Conservation (phyloP, 2,113 vertebrate genomes). For the Ageneiosus marmoratus region DNA sequence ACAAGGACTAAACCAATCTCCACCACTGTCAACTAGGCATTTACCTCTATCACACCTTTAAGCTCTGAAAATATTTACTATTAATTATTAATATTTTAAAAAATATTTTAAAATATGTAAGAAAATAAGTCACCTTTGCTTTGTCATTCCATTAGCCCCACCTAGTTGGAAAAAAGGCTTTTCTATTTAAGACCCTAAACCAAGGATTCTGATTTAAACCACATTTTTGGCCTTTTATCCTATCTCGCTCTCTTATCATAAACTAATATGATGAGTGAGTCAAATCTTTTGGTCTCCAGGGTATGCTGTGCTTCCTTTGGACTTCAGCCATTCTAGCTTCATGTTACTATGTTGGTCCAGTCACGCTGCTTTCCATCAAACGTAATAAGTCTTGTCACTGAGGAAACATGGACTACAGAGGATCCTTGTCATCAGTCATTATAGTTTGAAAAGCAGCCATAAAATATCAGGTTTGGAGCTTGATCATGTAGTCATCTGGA, state of each 20-base stretch:
- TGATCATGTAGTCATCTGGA: background rate
- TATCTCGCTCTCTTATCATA: background rate
- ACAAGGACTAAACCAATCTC: background rate
- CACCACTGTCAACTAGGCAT: background rate
- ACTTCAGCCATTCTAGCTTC: slow-evolving; percentile 11
- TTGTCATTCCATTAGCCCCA: background rate
- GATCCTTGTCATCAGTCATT: background rate
- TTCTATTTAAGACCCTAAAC: background rate
- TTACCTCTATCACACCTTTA: background rate
- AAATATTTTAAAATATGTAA: too few species aligned
- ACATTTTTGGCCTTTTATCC: slow-evolving; percentile 31
- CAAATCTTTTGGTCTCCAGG: slow-evolving; percentile 19
- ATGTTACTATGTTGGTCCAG: slow-evolving; percentile 8
- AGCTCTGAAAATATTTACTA: background rate
- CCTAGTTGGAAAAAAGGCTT: background rate
- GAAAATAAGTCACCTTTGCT: background rate
- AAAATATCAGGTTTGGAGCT: background rate
- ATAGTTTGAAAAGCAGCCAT: background rate
- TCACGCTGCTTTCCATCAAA: background rate
- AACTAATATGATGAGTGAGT: slow-evolving; percentile 19
- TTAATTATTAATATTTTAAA: too few species aligned
- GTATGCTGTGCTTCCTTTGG: slow-evolving; percentile 5
- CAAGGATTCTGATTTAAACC: background rate
- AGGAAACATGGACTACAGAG: background rate
- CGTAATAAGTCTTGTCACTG: background rate